phyloP scores from a whole-genome alignment of 2,113 vertebrate genomes.

The Macrotus californicus region DNA sequence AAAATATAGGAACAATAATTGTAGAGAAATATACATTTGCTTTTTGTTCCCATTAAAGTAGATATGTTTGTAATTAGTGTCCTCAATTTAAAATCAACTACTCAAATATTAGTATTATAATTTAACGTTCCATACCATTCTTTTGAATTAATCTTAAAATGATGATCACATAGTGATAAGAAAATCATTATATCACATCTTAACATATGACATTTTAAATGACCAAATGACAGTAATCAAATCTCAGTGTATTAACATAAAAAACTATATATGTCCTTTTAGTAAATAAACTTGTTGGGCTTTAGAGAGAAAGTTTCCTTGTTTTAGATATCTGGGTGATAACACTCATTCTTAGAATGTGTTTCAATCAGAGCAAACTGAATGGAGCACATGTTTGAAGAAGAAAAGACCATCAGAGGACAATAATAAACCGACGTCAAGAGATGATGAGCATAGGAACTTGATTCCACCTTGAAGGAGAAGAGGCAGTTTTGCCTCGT shows the following conservation, averaged over 20 bases:
- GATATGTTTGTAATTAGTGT: not conserved
- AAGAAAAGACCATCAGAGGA: not conserved
- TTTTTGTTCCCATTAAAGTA: conserved; percentile 14
- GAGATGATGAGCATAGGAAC: not conserved
- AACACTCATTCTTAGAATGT: conserved; percentile 52
- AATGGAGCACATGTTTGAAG: not conserved
- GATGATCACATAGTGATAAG: conserved; percentile 22
- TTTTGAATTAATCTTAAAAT: conserved; percentile 55
- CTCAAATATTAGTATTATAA: not conserved
- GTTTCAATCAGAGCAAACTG: conserved; percentile 2
- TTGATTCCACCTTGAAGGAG: not conserved
- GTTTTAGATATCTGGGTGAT: conserved; percentile 44
- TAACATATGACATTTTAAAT: not conserved
- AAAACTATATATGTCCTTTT: conserved; percentile 51
- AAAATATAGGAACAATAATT: not conserved
- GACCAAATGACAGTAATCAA: conserved; percentile 48
- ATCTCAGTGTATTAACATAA: conserved; percentile 60
- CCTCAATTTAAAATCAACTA: conserved; percentile 13
- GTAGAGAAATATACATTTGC: not conserved
- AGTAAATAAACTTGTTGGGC: conserved; percentile 57
- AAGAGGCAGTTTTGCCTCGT: not conserved
- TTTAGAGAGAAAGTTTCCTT: conserved; percentile 49
- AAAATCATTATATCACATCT: not conserved
- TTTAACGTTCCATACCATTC: conserved; percentile 18
- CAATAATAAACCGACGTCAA: not conserved